phyloP scores from a whole-genome alignment of 2,888 invertebrate species.

The Caenorhabditis sp. region DNA sequence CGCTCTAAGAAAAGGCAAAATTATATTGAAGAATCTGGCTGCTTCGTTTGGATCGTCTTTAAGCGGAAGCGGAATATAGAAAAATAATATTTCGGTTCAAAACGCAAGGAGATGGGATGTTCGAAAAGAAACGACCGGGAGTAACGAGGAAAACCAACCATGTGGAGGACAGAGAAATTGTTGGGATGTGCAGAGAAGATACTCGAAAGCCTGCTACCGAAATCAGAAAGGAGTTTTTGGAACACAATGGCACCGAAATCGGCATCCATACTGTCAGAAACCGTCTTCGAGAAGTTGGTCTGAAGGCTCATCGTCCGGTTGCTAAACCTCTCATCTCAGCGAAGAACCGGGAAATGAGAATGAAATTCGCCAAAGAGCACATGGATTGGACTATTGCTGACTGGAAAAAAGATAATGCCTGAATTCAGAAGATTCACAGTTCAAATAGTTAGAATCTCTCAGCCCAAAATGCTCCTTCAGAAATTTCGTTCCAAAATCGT shows the following conservation, averaged over 20 bases:
- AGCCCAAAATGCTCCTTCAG: too few relatives aligned
- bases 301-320: not conserved
- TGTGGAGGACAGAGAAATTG: slow-evolving; percentile 22
- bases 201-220: not conserved
- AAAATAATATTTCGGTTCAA: not conserved
- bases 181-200: slow-evolving; percentile 10
- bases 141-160: not conserved
- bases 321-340: not conserved
- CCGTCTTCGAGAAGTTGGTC: not conserved
- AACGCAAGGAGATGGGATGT: not conserved
- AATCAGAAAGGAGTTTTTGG: not conserved
- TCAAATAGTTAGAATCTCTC: too few relatives aligned
- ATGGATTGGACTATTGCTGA: not conserved
- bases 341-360: not conserved
- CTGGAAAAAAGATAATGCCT: too few relatives aligned
- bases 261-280: not conserved
- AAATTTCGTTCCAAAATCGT: too few relatives aligned
- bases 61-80: not conserved
- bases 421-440: too few relatives aligned
- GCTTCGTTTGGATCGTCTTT: not conserved
- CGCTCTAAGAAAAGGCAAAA: not conserved
- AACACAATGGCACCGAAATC: not conserved
- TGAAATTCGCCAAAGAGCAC: not conserved
- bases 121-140: not conserved
- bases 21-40: not conserved